These are phyloP conservation scores for Heterodera schachtii DNA, from an alignment of 1,140 invertebrate species.

Conservation along the genomic window DNA sequence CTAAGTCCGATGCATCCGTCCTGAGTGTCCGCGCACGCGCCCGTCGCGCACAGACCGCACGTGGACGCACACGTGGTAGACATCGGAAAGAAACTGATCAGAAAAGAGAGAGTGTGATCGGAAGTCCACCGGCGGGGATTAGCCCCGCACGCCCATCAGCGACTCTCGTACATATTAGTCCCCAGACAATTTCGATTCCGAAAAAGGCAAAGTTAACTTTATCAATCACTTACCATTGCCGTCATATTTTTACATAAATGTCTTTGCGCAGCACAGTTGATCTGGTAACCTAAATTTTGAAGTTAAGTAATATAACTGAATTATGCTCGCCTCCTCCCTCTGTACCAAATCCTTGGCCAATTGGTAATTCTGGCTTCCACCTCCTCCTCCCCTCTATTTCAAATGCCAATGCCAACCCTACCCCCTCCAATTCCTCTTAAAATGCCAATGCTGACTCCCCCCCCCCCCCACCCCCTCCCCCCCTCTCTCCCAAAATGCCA, in stretches of 20 bases:
- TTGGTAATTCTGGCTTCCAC: too few relatives aligned
- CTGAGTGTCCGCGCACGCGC: conserved; percentile 10
- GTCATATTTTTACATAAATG: conserved; percentile 20
- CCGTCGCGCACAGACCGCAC: conserved; percentile 22
- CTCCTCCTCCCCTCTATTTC: too few relatives aligned
- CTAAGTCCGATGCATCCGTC: conserved; percentile 25
- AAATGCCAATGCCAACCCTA: too few relatives aligned
- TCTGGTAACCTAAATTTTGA: neutral
- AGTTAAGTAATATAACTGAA: conserved; percentile 2
- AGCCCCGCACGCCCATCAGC: too few relatives aligned
- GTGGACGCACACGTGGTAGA: conserved; percentile 22
- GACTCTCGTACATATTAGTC: too few relatives aligned
- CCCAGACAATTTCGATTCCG: neutral
- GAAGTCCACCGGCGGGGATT: too few relatives aligned
- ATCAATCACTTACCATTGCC: conserved; percentile 18
- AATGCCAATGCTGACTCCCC: neutral
- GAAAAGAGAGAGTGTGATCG: too few relatives aligned
- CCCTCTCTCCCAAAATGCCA: neutral
- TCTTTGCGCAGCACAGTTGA: conserved; percentile 12
- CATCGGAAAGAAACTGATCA: conserved; percentile 1
- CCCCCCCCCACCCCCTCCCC: too few relatives aligned
- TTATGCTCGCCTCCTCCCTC: neutral
- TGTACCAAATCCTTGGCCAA: neutral
- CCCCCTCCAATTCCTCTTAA: too few relatives aligned
- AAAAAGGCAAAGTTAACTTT: neutral